A percentile compares a stretch with the other conserved stretches of the same genome.
Evolutionary conservation across 2,113 vertebrate genomes (phyloP).

Genomic region (Myanophis thanlyinensis): DNA sequence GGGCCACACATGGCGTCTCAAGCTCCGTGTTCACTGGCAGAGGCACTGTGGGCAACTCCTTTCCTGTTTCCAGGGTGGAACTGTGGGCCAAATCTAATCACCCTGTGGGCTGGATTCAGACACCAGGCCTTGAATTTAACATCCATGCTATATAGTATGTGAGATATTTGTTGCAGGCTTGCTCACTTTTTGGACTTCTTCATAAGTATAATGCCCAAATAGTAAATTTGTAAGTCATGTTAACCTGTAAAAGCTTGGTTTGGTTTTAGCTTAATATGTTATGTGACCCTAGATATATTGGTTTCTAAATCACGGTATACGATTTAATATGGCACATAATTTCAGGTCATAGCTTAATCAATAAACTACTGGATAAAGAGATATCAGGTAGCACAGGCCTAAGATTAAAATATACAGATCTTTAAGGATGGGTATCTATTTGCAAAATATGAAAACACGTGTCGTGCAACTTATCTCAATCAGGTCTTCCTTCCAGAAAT

Average conservation of each 20-base stretch:
- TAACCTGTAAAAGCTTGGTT: not conserved
- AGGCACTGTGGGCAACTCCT: too few relatives aligned
- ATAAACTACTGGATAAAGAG: not conserved
- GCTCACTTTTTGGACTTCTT: not conserved
- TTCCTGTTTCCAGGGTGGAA: too few relatives aligned
- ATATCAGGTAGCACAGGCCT: not conserved
- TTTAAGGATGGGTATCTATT: not conserved
- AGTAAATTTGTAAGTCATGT: not conserved
- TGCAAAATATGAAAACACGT: not conserved
- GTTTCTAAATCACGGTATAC: not conserved
- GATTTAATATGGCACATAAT: not conserved
- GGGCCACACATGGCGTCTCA: too few relatives aligned
- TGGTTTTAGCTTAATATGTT: not conserved
- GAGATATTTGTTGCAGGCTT: not conserved
- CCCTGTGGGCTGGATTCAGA: too few relatives aligned
- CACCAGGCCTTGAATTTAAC: too few relatives aligned
- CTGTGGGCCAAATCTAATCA: too few relatives aligned
- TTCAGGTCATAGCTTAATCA: not conserved
- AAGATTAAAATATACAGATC: not conserved
- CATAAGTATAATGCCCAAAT: not conserved
- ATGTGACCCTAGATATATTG: not conserved
- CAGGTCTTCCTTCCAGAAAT: not conserved
- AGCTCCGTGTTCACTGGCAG: too few relatives aligned
- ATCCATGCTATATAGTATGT: too few relatives aligned
- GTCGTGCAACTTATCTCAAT: not conserved